Percentiles rank a stretch among this genome's conserved stretches.
phyloP scores from a whole-genome alignment of 2,797 vertebrate genomes.

The Masticophis lateralis region DNA sequence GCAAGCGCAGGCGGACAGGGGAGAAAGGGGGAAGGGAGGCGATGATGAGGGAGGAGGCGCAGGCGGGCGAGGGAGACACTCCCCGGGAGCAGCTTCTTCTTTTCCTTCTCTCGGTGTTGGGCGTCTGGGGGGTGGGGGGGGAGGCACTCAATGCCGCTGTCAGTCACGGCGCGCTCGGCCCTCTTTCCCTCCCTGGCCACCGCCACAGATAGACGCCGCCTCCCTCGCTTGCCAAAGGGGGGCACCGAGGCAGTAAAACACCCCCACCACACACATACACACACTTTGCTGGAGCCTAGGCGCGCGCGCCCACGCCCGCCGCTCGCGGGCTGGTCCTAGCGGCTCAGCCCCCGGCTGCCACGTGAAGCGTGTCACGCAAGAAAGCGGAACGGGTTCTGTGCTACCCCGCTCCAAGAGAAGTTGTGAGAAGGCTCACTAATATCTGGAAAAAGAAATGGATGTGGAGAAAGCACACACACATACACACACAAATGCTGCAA shows the following conservation, averaged over 20 bases:
- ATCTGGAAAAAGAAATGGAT: background rate
- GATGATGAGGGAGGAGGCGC: background rate
- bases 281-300: background rate
- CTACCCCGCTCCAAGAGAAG: background rate
- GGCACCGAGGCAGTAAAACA: background rate
- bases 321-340: background rate
- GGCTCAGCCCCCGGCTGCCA: background rate
- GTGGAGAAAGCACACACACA: background rate
- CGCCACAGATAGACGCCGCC: background rate
- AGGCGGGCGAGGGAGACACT: background rate
- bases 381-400: background rate
- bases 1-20: background rate
- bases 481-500: too few species aligned
- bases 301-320: background rate
- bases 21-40: background rate
- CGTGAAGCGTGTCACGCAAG: background rate
- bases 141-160: background rate
- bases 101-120: background rate
- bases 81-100: background rate
- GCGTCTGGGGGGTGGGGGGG: too few species aligned
- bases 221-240: background rate
- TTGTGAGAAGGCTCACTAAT: background rate
- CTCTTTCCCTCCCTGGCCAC: background rate
- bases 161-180: conserved; percentile 2
- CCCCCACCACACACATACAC: too few species aligned